phyloP scores from a whole-genome alignment of 2,113 vertebrate species.

The Syrrhaptes paradoxus region DNA sequence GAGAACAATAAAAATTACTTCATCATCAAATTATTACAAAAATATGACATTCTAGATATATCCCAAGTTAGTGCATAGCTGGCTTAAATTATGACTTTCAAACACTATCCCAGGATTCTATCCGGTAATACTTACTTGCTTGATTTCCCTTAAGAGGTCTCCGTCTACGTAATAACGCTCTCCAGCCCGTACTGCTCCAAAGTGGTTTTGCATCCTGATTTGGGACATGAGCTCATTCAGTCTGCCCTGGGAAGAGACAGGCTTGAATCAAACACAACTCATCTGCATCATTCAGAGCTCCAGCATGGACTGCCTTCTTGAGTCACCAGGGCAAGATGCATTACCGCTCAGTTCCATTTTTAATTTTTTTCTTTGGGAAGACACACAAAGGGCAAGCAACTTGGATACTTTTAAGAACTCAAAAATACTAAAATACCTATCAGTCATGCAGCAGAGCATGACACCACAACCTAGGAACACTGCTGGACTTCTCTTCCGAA shows the following conservation, averaged over 20 bases:
- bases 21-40: background rate
- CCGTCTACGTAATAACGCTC: conserved; percentile 92
- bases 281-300: background rate
- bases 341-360: fast-evolving
- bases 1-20: background rate
- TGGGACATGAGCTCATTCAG: conserved; percentile 98
- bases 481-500: background rate
- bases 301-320: background rate
- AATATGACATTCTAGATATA: background rate
- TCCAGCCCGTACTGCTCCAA: conserved; percentile 91
- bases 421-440: background rate
- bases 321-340: background rate
- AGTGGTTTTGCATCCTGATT: conserved; percentile 98
- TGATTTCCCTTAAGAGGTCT: conserved; percentile 94
- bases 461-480: background rate
- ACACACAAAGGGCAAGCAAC: background rate
- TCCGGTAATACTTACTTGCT: conserved; percentile 79
- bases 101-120: background rate
- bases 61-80: background rate
- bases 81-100: background rate
- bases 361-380: background rate
- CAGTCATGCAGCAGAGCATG: background rate
- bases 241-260: conserved; percentile 82
- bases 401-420: background rate
- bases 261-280: background rate